phyloP scores from a whole-genome alignment of 2,797 vertebrate genomes.

The Urosaurus nigricauda region DNA sequence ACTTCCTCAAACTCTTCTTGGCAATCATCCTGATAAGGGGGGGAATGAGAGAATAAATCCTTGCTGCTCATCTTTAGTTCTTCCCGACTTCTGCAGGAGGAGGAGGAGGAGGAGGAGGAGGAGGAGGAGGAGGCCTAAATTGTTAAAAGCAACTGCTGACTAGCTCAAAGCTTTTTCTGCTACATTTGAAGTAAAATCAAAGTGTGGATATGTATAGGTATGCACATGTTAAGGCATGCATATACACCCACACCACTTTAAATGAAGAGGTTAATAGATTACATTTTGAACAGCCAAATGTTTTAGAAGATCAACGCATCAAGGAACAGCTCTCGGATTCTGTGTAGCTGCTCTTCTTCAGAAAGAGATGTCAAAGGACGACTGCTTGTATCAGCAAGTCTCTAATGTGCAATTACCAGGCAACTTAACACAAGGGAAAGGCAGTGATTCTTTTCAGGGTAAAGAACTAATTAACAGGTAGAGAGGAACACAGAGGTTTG shows the following conservation, averaged over 20 bases:
- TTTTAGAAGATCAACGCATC: background rate
- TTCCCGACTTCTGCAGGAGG: background rate
- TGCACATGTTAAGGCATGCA: background rate
- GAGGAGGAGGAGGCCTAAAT: background rate
- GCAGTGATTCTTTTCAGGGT: conserved; percentile 9
- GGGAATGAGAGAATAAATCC: background rate
- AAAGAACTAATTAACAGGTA: conserved; percentile 9
- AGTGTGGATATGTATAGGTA: background rate
- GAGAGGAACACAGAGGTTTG: background rate
- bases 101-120: too few species aligned
- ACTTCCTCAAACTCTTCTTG: background rate
- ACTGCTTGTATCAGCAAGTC: rapidly evolving
- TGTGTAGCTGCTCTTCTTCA: background rate
- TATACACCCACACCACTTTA: background rate
- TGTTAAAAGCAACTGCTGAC: background rate
- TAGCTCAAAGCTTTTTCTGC: conserved; percentile 3
- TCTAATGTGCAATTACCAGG: conserved; percentile 1
- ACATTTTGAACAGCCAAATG: background rate
- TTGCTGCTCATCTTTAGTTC: background rate
- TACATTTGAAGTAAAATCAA: conserved; percentile 2
- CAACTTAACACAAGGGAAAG: background rate
- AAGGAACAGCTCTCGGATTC: background rate
- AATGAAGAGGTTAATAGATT: conserved; percentile 8
- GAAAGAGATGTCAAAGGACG: background rate
- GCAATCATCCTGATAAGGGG: background rate